Percentiles rank a stretch among this genome's conserved stretches.
Conservation (phyloP, 2,888 invertebrate genomes). For the Nycteola revayana region DNA sequence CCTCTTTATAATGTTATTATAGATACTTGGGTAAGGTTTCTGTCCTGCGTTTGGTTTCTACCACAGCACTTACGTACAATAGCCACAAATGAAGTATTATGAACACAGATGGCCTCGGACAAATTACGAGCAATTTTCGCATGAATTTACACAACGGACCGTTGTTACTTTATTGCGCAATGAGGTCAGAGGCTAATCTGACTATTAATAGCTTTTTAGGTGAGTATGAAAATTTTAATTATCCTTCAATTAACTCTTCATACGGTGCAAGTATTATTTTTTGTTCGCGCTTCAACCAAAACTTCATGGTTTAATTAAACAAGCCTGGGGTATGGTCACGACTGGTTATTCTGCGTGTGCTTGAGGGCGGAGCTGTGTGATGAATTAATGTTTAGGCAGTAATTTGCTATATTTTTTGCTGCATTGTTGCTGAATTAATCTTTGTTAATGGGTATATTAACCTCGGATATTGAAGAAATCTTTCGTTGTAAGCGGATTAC, state of each 20-base stretch:
- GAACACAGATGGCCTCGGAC: constrained; percentile 25
- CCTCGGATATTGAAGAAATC: constrained; percentile 34
- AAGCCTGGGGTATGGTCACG: constrained; percentile 43
- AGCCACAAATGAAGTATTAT: constrained; percentile 22
- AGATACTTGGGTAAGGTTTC: no score
- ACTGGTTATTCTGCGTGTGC: constrained; percentile 41
- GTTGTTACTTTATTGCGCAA: constrained; percentile 25
- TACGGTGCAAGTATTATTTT: constrained; percentile 19
- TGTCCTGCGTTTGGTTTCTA: no score
- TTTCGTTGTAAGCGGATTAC: constrained; percentile 28
- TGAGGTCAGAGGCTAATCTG: constrained; percentile 20
- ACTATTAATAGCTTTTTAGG: no score
- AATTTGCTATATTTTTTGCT: constrained; percentile 62
- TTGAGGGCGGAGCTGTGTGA: constrained; percentile 54
- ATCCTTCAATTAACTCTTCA: constrained; percentile 22
- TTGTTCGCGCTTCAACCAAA: constrained; percentile 10
- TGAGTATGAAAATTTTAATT: constrained; percentile 10
- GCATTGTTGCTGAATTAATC: constrained; percentile 44
- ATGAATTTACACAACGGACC: constrained; percentile 27
- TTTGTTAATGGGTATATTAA: constrained; percentile 43
- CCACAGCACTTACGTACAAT: no score
- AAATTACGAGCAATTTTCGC: constrained; percentile 32
- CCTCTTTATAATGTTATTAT: no score
- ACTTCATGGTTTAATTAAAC: constrained; percentile 36
- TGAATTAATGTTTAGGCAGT: constrained; percentile 62